These are phyloP conservation scores for Acanthopagrus latus DNA, from an alignment of 2,797 vertebrate genomes.

Conservation along the genomic window DNA sequence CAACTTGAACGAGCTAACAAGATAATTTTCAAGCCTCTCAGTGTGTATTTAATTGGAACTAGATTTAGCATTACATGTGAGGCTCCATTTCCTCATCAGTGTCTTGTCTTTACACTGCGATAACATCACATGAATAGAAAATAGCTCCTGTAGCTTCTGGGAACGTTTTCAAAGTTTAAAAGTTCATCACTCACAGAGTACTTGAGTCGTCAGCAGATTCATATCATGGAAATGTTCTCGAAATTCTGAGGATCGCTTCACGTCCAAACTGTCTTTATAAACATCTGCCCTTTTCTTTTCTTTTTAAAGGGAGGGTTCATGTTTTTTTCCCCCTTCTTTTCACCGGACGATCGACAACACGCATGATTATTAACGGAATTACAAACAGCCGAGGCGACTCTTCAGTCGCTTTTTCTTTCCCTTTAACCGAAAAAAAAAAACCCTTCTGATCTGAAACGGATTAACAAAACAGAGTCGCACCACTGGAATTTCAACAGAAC, in stretches of 20 bases:
- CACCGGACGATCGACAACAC: slow-evolving; percentile 9
- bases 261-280: slow-evolving; percentile 51
- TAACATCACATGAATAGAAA: not conserved
- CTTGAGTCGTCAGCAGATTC: not conserved
- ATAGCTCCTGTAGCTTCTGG: not conserved
- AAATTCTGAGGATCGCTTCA: not conserved
- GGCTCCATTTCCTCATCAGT: too few relatives aligned
- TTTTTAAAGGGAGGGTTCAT: slow-evolving; percentile 5
- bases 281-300: slow-evolving; percentile 33
- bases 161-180: not conserved
- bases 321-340: not conserved
- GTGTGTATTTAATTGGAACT: not conserved
- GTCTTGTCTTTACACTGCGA: not conserved
- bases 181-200: not conserved
- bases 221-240: not conserved
- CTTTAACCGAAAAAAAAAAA: slow-evolving; percentile 29
- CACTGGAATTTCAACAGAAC: slow-evolving; percentile 21
- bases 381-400: slow-evolving; percentile 52
- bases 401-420: slow-evolving; percentile 23
- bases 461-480: slow-evolving; percentile 20
- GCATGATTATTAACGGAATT: slow-evolving; percentile 34
- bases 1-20: too few relatives aligned
- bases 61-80: not conserved
- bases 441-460: slow-evolving; percentile 12
- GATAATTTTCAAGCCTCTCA: too few relatives aligned